These are phyloP conservation scores for Phaenicophaeus curvirostris DNA, from an alignment of 2,797 vertebrate species.

Conservation along the genomic window DNA sequence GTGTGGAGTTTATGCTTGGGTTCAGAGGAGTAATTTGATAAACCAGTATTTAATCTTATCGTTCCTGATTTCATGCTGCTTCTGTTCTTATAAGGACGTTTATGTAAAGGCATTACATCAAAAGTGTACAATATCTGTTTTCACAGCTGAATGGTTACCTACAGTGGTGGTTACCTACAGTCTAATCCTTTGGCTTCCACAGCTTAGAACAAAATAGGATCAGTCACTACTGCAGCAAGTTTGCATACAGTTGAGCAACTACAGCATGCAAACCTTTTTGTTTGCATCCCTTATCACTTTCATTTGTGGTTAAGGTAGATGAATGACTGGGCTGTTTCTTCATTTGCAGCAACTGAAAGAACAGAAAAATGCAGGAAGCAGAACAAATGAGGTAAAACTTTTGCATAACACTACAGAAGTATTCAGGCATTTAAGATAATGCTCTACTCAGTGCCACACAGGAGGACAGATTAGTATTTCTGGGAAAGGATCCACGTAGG, in stretches of 20 bases:
- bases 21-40: neutral
- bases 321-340: neutral
- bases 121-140: neutral
- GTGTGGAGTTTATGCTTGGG: neutral
- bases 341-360: slow-evolving; percentile 92
- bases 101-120: neutral
- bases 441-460: neutral
- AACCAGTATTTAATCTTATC: neutral
- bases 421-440: neutral
- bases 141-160: neutral
- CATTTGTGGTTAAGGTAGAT: neutral
- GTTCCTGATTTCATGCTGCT: neutral
- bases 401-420: neutral
- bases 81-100: neutral
- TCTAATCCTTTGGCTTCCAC: neutral
- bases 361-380: slow-evolving; percentile 89
- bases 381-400: slow-evolving; percentile 88
- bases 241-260: neutral
- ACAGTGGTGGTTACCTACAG: neutral
- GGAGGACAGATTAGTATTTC: neutral
- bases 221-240: neutral
- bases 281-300: neutral
- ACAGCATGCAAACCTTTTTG: neutral
- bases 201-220: neutral
- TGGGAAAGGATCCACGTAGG: fast-evolving